phyloP scores from a whole-genome alignment of 1,140 invertebrate genomes.

The Frieseomelitta varia region DNA sequence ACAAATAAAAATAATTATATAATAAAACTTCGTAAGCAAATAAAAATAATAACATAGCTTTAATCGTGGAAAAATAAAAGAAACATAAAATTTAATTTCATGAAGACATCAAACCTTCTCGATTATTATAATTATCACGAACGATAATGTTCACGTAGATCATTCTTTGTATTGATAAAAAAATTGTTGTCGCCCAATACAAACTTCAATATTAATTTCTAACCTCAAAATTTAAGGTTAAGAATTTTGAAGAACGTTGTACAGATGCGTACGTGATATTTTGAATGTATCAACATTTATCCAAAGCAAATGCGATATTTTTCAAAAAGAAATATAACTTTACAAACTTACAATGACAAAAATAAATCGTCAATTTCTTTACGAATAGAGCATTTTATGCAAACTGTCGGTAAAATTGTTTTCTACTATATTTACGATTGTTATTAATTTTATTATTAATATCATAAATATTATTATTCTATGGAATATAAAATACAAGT shows the following conservation, averaged over 20 bases:
- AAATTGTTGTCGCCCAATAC: not conserved
- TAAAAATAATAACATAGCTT: too few relatives aligned
- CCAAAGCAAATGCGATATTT: not conserved
- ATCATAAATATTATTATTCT: not conserved
- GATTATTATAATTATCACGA: not conserved
- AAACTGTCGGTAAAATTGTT: slow-evolving; percentile 20
- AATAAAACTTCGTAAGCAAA: not conserved
- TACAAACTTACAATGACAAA: not conserved
- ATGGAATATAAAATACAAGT: not conserved
- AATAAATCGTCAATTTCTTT: not conserved
- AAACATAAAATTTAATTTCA: too few relatives aligned
- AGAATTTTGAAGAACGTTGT: not conserved
- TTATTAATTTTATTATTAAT: not conserved
- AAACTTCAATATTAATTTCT: not conserved
- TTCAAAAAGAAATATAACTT: not conserved
- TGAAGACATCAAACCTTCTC: too few relatives aligned
- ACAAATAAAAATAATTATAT: not conserved
- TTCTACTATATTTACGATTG: not conserved
- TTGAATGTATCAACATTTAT: not conserved
- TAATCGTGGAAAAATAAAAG: too few relatives aligned
- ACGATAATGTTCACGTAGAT: not conserved
- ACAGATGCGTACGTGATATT: not conserved
- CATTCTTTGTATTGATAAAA: not conserved
- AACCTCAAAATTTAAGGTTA: slow-evolving; percentile 21
- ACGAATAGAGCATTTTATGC: not conserved